Percentiles rank a stretch among this genome's conserved stretches.
Evolutionary conservation across 2,888 invertebrate species (phyloP).

Genomic region (Phaedon cochleariae): DNA sequence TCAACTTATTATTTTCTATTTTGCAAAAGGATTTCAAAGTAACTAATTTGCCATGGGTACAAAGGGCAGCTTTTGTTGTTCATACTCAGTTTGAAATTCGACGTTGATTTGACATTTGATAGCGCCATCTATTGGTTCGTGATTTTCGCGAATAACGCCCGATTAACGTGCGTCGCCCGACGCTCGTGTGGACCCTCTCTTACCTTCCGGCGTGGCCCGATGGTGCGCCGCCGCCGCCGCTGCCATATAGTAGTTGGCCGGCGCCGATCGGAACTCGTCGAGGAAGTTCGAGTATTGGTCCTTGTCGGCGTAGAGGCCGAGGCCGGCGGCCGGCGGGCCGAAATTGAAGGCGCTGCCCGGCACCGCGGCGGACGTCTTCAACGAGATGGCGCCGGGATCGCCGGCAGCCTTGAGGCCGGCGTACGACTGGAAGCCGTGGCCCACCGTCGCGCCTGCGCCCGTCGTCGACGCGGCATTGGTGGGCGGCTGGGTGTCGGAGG

Average conservation of each 20-base stretch:
- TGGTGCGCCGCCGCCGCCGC: conserved; percentile 57
- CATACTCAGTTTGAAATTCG: no score
- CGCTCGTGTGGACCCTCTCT: no score
- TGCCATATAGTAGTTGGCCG: conserved; percentile 68
- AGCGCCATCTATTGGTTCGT: no score
- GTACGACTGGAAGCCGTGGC: conserved; percentile 70
- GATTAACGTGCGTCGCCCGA: no score
- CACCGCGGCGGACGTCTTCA: conserved; percentile 77
- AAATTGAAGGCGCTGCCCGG: conserved; percentile 88
- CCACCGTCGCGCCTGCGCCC: conserved; percentile 39
- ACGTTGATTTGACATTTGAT: no score
- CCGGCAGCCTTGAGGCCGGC: conserved; percentile 63
- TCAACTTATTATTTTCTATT: no score
- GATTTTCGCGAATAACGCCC: no score
- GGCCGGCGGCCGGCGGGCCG: conserved; percentile 71
- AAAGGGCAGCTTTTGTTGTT: no score
- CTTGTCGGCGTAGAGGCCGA: conserved; percentile 71
- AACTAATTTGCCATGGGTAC: no score
- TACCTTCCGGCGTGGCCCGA: conserved; percentile 41
- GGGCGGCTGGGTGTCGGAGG: conserved; percentile 35
- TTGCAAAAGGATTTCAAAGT: no score
- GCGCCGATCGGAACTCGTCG: conserved; percentile 72
- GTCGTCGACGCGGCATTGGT: conserved; percentile 37
- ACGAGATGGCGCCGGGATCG: conserved; percentile 66
- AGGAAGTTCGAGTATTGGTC: conserved; percentile 74